Percentiles rank a stretch among this genome's conserved stretches.
phyloP scores from a whole-genome alignment of 2,797 vertebrate genomes.

The Rallus crepitans region DNA sequence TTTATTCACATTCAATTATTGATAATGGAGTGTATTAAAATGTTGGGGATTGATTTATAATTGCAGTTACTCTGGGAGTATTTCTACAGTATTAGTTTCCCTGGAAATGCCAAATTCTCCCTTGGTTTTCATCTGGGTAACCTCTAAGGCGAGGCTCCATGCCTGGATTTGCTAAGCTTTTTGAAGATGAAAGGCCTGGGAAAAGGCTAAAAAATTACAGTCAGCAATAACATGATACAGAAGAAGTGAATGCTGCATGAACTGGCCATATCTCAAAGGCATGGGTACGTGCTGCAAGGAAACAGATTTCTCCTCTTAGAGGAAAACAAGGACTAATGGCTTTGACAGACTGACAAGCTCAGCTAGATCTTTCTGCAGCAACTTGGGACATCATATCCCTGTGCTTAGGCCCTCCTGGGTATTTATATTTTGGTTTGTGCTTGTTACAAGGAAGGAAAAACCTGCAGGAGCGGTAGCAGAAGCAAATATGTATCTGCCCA shows the following conservation, averaged over 20 bases:
- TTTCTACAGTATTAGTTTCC: background rate
- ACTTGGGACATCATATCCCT: background rate
- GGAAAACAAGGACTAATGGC: background rate
- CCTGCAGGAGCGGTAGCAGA: background rate
- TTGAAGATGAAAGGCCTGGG: slow-evolving; percentile 63
- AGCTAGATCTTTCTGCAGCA: background rate
- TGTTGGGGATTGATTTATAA: background rate
- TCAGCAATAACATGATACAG: background rate
- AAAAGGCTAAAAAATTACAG: slow-evolving; percentile 32
- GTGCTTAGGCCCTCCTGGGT: background rate
- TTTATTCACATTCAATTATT: slow-evolving; percentile 48
- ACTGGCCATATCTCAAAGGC: background rate
- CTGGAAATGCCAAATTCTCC: background rate
- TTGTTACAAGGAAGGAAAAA: background rate
- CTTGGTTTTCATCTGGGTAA: background rate
- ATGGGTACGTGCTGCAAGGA: background rate
- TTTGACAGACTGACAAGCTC: slow-evolving; percentile 12
- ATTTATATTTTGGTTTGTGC: background rate
- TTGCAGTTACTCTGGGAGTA: background rate
- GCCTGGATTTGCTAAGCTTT: slow-evolving; percentile 33
- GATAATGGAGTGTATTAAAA: background rate
- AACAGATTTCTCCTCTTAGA: background rate
- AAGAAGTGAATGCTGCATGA: background rate
- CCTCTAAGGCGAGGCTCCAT: slow-evolving; percentile 9
- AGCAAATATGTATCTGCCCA: background rate